phyloP scores from a whole-genome alignment of 2,113 vertebrate species.

The Chrysochloris asiatica region DNA sequence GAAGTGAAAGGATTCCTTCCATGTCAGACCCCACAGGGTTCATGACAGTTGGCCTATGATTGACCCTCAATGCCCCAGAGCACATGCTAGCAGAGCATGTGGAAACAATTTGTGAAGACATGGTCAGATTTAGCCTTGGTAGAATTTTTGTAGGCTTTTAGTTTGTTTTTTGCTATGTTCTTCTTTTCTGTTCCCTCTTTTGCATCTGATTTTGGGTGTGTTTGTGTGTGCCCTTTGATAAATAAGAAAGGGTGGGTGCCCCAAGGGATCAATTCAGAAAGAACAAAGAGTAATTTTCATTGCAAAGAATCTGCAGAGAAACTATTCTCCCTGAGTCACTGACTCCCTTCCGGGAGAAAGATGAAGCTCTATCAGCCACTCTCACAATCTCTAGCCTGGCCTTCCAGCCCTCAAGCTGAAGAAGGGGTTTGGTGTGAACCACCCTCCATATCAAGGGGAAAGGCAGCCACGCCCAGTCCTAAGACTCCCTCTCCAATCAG shows the following conservation, averaged over 20 bases:
- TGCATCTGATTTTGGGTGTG: neutral
- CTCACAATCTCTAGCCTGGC: neutral
- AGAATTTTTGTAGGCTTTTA: neutral
- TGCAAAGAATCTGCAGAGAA: neutral
- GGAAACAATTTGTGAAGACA: neutral
- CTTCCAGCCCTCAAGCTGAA: neutral
- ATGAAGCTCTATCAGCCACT: neutral
- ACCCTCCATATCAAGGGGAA: neutral
- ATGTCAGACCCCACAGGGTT: neutral
- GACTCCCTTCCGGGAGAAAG: neutral
- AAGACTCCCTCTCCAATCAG: neutral
- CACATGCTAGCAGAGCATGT: neutral
- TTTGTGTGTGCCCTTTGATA: neutral
- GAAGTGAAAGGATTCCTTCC: neutral
- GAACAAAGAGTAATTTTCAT: conserved; percentile 1
- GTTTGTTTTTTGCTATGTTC: neutral
- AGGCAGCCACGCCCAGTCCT: neutral
- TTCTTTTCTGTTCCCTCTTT: neutral
- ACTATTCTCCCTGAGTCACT: neutral
- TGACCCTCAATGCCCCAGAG: neutral
- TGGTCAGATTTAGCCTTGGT: neutral
- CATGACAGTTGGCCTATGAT: neutral
- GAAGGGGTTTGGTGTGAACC: neutral
- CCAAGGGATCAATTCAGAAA: conserved; percentile 32
- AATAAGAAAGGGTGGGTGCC: neutral